These are phyloP conservation scores for Aulostomus chinensis DNA, from an alignment of 2,797 vertebrate species.

Conservation along the genomic window DNA sequence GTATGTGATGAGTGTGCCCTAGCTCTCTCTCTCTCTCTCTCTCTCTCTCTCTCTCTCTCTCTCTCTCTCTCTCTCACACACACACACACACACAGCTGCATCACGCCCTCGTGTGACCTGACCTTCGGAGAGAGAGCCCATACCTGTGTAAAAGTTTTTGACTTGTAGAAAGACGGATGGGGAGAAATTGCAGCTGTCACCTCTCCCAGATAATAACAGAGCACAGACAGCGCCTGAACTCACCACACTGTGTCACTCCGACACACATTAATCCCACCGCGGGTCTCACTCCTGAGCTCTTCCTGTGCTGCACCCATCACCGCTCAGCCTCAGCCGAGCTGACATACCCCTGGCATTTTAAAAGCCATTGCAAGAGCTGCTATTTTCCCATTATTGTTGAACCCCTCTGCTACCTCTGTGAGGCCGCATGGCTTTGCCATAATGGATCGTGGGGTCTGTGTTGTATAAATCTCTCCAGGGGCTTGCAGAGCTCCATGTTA, in stretches of 20 bases:
- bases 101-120: neutral
- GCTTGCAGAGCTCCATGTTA: no score
- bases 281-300: conserved; percentile 1
- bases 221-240: neutral
- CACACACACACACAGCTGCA: neutral
- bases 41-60: no score
- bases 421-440: conserved; percentile 1
- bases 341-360: conserved; percentile 24
- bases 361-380: conserved; percentile 14
- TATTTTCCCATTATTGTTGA: neutral
- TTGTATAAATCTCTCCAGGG: no score
- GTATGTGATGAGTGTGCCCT: no score
- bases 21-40: no score
- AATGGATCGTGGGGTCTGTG: neutral
- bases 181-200: neutral
- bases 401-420: neutral
- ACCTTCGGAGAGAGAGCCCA: neutral
- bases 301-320: neutral
- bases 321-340: neutral
- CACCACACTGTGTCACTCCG: conserved; percentile 6
- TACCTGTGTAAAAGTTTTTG: neutral
- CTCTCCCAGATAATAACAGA: conserved; percentile 3
- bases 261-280: neutral
- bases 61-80: no score
- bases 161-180: neutral